Evolutionary conservation across 2,113 vertebrate species (phyloP).

Genomic region (Oophaga pumilio): DNA sequence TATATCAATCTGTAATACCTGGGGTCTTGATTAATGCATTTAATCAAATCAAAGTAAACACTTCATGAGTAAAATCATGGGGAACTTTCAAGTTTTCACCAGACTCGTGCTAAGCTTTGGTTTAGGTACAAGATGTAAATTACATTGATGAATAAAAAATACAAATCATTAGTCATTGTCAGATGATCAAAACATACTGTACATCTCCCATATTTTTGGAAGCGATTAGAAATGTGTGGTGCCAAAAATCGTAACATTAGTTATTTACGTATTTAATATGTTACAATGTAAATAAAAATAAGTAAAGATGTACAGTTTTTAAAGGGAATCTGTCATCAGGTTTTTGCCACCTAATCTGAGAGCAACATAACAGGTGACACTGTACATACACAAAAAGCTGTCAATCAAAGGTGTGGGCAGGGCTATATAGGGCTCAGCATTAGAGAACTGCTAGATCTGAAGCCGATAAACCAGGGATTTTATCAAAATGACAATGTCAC

Average conservation of each 20-base stretch:
- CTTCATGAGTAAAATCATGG: background rate
- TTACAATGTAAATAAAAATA: background rate
- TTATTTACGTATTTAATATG: background rate
- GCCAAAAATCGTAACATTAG: background rate
- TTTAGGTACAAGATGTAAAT: background rate
- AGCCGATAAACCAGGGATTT: too few relatives aligned
- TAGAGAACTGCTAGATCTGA: too few relatives aligned
- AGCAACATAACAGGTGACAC: too few relatives aligned
- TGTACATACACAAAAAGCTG: too few relatives aligned
- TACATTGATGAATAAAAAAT: background rate
- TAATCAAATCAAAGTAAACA: constrained; percentile 26
- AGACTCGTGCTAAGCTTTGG: background rate
- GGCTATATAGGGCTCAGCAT: too few relatives aligned
- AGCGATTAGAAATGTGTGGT: background rate
- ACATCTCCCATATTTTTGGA: background rate
- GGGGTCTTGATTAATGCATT: constrained; percentile 6
- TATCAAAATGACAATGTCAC: too few relatives aligned
- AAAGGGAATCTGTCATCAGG: too few relatives aligned
- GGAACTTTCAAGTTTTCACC: background rate
- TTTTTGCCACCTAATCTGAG: too few relatives aligned
- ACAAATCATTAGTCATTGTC: constrained; percentile 25
- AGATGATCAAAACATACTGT: constrained; percentile 15
- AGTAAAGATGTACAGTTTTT: background rate
- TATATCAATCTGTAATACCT: background rate
- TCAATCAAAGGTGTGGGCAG: too few relatives aligned